Conservation (phyloP, 2,113 vertebrate genomes). For the Octodon degus region DNA sequence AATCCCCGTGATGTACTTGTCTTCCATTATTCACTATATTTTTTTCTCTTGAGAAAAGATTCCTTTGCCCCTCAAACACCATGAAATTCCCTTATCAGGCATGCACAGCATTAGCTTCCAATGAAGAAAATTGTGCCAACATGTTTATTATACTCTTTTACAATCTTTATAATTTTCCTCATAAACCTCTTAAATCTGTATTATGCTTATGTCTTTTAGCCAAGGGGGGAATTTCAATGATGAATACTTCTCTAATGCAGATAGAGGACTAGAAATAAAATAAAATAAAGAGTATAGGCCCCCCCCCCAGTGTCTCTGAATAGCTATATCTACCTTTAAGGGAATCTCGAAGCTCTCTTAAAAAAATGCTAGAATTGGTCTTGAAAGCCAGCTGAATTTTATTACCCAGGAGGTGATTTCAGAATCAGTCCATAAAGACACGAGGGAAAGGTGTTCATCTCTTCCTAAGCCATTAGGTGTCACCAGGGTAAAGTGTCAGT, state of each 20-base stretch:
- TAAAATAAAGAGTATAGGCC: background rate
- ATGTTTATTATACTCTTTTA: background rate
- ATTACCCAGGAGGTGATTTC: slow-evolving; percentile 64
- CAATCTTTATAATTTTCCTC: slow-evolving; percentile 17
- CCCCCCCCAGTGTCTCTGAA: background rate
- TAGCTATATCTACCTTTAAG: background rate
- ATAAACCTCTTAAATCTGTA: background rate
- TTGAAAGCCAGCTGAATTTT: slow-evolving; percentile 61
- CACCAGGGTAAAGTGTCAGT: slow-evolving; percentile 8
- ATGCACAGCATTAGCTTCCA: background rate
- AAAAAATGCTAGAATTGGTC: slow-evolving; percentile 36
- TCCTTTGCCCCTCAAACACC: background rate
- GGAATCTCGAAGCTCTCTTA: slow-evolving; percentile 11
- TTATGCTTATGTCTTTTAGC: slow-evolving; percentile 31
- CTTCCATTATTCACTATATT: background rate
- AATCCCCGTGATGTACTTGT: background rate
- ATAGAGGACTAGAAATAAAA: background rate
- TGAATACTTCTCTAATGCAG: background rate
- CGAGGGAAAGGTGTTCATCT: slow-evolving; percentile 39
- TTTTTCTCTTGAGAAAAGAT: slow-evolving; percentile 55
- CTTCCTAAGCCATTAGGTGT: slow-evolving; percentile 39
- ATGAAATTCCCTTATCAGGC: background rate
- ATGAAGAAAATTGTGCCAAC: background rate
- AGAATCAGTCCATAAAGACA: slow-evolving; percentile 56
- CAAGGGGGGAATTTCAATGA: slow-evolving; percentile 6